A percentile compares a stretch with the other conserved stretches of the same genome.
These are phyloP conservation scores for Nixonia krombeini DNA, from an alignment of 1,140 invertebrate species.

Conservation along the genomic window DNA sequence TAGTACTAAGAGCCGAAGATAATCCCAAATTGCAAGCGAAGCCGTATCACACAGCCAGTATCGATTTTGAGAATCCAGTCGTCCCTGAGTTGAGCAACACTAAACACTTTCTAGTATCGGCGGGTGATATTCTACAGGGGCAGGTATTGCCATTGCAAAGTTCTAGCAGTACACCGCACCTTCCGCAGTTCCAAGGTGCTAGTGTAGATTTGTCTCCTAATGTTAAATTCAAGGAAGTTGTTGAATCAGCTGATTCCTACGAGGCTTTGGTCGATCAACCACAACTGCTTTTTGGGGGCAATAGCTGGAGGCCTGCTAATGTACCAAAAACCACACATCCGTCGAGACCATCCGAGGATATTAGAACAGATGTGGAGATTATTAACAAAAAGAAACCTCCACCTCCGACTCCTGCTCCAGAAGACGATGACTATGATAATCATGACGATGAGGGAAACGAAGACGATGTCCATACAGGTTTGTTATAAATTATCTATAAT, in stretches of 20 bases:
- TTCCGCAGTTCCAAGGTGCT: constrained; percentile 51
- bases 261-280: constrained; percentile 55
- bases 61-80: constrained; percentile 25
- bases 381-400: constrained; percentile 60
- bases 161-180: constrained; percentile 31
- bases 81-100: constrained; percentile 13
- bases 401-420: constrained; percentile 24
- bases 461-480: constrained; percentile 16
- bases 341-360: constrained; percentile 43
- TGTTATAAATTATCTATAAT: too few species aligned
- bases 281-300: constrained; percentile 57
- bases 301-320: not conserved
- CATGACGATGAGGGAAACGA: constrained; percentile 30
- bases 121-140: constrained; percentile 21
- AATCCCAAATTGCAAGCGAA: constrained; percentile 39
- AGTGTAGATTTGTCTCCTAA: constrained; percentile 14
- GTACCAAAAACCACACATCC: not conserved
- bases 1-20: constrained; percentile 35
- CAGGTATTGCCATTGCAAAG: constrained; percentile 51
- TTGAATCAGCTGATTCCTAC: constrained; percentile 41
- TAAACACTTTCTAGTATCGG: constrained; percentile 9
- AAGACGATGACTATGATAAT: constrained; percentile 45
- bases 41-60: constrained; percentile 30
- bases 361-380: constrained; percentile 60
- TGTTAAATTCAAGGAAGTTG: constrained; percentile 7